Percentiles rank a stretch among this genome's conserved stretches.
These are phyloP conservation scores for Synaphobranchus kaupii DNA, from an alignment of 2,797 vertebrate species.

Conservation along the genomic window DNA sequence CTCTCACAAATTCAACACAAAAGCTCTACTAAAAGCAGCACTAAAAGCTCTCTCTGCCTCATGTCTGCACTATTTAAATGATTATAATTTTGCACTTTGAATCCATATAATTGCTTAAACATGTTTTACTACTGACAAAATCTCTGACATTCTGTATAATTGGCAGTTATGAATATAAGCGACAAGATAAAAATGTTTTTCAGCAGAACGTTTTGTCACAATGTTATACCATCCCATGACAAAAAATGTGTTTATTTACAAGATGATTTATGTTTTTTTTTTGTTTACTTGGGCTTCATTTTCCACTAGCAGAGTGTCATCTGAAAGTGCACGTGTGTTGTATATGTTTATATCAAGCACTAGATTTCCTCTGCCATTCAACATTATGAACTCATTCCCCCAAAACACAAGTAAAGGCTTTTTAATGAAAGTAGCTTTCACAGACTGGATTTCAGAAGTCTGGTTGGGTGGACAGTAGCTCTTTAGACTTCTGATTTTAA, in stretches of 20 bases:
- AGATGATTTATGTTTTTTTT: not conserved
- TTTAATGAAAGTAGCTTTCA: not conserved
- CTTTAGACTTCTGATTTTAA: slow-evolving; percentile 34
- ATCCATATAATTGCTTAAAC: not conserved
- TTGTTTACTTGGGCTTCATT: not conserved
- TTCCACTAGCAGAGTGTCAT: not conserved
- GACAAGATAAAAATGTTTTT: not conserved
- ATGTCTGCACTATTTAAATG: slow-evolving; percentile 43
- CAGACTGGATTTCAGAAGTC: not conserved
- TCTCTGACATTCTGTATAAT: not conserved
- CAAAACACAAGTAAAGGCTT: not conserved
- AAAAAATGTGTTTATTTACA: not conserved
- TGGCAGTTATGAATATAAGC: not conserved
- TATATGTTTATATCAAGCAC: not conserved
- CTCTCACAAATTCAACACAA: slow-evolving; percentile 49
- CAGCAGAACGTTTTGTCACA: not conserved
- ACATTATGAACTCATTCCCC: not conserved
- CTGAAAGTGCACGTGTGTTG: not conserved
- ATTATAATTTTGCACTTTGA: slow-evolving; percentile 28
- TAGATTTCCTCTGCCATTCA: not conserved
- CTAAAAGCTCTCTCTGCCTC: slow-evolving; percentile 28
- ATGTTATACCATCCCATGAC: not conserved
- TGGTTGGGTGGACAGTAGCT: slow-evolving; percentile 25
- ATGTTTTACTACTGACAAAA: not conserved
- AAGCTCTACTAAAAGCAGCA: slow-evolving; percentile 40